A percentile compares a stretch with the other conserved stretches of the same genome.
These are phyloP conservation scores for Sparidentex hasta DNA, from an alignment of 2,797 vertebrate species.

Conservation along the genomic window DNA sequence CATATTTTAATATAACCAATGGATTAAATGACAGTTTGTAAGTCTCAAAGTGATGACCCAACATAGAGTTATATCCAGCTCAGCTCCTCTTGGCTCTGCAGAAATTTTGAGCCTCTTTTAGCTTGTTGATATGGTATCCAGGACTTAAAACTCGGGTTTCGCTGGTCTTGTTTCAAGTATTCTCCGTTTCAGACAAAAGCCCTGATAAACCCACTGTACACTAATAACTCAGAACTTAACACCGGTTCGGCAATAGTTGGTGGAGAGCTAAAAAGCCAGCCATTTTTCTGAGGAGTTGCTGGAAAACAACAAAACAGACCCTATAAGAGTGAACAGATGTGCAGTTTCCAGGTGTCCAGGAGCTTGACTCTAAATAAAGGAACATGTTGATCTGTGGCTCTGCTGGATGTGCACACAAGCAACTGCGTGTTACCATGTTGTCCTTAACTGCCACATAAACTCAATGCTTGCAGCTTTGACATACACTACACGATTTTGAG, in stretches of 20 bases:
- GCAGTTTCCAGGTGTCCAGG: too few relatives aligned
- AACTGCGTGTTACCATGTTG: too few relatives aligned
- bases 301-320: background rate
- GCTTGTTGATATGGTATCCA: background rate
- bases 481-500: too few relatives aligned
- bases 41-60: slow-evolving; percentile 5
- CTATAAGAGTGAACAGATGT: background rate
- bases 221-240: background rate
- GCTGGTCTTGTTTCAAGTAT: background rate
- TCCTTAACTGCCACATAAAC: too few relatives aligned
- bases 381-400: too few relatives aligned
- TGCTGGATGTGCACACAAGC: too few relatives aligned
- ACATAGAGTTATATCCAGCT: too few relatives aligned
- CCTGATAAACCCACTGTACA: background rate
- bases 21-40: background rate
- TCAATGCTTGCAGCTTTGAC: too few relatives aligned
- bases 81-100: background rate
- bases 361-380: too few relatives aligned
- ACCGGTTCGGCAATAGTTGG: background rate
- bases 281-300: background rate
- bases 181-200: background rate
- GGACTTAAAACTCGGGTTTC: background rate
- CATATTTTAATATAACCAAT: background rate
- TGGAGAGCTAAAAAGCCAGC: background rate
- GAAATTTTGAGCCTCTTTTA: background rate